Percentiles rank a stretch among this genome's conserved stretches.
phyloP scores from a whole-genome alignment of 2,888 invertebrate species.

The Plemyria rubiginata region DNA sequence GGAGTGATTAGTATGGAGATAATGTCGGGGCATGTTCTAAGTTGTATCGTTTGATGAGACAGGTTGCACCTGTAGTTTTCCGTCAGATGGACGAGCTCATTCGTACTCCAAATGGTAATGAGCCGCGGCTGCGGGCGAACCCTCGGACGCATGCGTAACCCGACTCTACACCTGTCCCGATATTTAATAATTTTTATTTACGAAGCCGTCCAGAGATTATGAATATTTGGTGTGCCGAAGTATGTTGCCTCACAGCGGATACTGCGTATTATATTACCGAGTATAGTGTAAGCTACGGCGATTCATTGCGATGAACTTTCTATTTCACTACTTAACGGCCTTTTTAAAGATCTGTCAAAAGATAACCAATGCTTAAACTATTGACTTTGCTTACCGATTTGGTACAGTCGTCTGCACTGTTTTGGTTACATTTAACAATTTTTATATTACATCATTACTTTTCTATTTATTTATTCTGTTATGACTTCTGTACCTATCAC shows the following conservation, averaged over 20 bases:
- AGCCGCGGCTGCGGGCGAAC: conserved; percentile 46
- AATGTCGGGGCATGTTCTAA: conserved; percentile 65
- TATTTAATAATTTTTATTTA: conserved; percentile 80
- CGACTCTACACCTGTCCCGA: conserved; percentile 78
- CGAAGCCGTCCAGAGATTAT: conserved; percentile 76
- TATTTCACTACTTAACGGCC: conserved; percentile 29
- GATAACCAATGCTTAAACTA: neutral
- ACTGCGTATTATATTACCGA: conserved; percentile 72
- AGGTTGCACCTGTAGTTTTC: conserved; percentile 62
- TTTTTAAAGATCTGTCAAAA: neutral
- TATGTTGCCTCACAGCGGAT: conserved; percentile 55
- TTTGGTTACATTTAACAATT: no score
- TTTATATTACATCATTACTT: no score
- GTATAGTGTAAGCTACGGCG: conserved; percentile 49
- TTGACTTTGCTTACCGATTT: neutral
- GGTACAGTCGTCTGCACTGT: no score
- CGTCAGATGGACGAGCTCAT: conserved; percentile 62
- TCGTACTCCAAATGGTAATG: conserved; percentile 76
- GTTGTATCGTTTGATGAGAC: conserved; percentile 63
- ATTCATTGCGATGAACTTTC: conserved; percentile 59
- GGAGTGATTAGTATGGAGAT: conserved; percentile 68
- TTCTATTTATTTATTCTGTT: no score
- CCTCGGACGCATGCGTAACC: conserved; percentile 63
- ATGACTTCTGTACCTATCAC: no score
- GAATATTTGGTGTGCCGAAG: conserved; percentile 65